Evolutionary conservation across 2,888 invertebrate species (phyloP), one percentile per base, ranked within the genome.

Genomic region (Gandaritis pyraliata): DNA sequence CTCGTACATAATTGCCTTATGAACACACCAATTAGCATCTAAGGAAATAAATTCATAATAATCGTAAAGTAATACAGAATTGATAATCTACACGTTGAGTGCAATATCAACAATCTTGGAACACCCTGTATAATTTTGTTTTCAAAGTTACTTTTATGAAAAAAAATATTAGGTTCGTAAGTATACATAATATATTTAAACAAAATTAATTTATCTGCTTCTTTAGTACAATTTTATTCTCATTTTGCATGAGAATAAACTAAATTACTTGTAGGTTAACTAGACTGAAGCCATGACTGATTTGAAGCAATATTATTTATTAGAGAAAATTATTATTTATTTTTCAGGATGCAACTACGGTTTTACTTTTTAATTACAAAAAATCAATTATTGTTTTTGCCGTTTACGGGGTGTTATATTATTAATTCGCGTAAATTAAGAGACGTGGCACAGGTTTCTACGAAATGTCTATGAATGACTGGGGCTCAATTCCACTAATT

Each of bases 271-370:
- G 75, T 81, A 83, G 78, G 76, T 76, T 79, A 68, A 81, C 78
- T 89, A 87, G 90, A 90, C 90, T 90, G 90, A 91, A 80, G 79
- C 80, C 83, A 83, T 81, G 90, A 91, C 90, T 91, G 90, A 91
- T 84, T 87, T 84, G 82, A 88, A 90, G 90, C 90, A 90, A 91
- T 91, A 90, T 89, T 88, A 87, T 88, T 90, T 89, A 87, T 84
- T 88, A 87, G 85, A 83, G 70, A 82, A 86, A 81, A 78, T 82
- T 61, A 49, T 66, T 66, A 43, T 47, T 75, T 45, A 73, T 76
- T 78, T 75, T 72, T 72, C 65, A 71, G 64, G 41, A 63, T 29
- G 46, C 55, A 50, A 55, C 30, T 47, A 49, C 10, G 15, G 47
- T 52, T 18, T 41, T 45, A 55, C 69, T 66, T 59, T 23, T 33